These are phyloP conservation scores for Gallinago stenura DNA, from an alignment of 2,797 vertebrate genomes.

Conservation along the genomic window DNA sequence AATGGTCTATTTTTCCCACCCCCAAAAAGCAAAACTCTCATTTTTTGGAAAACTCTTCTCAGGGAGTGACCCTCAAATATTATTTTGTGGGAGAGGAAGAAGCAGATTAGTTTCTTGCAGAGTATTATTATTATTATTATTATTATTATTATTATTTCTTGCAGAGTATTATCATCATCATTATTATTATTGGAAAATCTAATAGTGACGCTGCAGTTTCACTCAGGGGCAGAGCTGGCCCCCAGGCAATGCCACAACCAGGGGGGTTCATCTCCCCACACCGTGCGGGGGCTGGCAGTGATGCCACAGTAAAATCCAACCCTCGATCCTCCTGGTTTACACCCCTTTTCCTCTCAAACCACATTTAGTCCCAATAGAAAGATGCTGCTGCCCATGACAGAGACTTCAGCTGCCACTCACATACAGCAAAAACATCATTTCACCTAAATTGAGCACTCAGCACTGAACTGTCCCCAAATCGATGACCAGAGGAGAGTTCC, in stretches of 20 bases:
- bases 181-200: not conserved
- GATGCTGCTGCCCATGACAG: accelerated
- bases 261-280: not conserved
- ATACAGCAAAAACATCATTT: not conserved
- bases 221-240: not conserved
- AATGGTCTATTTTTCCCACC: accelerated
- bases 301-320: not conserved
- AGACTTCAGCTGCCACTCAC: not conserved
- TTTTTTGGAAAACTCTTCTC: not conserved
- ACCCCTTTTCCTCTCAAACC: not conserved
- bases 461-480: not conserved
- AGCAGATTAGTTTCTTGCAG: not conserved
- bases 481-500: not conserved
- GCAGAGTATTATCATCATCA: not conserved
- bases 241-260: accelerated
- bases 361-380: not conserved
- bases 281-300: accelerated
- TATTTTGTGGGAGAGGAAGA: not conserved
- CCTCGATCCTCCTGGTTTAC: not conserved
- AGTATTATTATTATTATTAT: not conserved
- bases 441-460: not conserved
- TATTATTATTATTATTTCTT: not conserved
- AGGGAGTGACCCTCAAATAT: not conserved
- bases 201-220: not conserved
- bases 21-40: not conserved